Evolutionary conservation across 2,113 vertebrate genomes (phyloP).

Genomic region (chimpanzee (Pan troglodytes)): DNA sequence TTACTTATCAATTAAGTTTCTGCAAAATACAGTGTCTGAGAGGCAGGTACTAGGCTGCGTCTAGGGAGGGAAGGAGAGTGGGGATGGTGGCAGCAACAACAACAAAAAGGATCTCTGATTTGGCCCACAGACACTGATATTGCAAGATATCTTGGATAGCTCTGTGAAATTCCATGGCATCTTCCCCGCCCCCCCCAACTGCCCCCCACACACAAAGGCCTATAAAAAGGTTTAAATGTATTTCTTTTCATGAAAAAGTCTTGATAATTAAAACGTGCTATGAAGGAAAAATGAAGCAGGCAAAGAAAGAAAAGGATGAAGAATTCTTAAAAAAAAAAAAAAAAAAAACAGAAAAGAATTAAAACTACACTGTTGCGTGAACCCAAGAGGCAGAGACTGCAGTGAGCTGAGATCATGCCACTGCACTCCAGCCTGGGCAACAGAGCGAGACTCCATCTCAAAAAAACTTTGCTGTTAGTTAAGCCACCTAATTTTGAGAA

Average conservation of each 20-base stretch:
- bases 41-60: too few species aligned
- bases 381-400: too few species aligned
- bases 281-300: too few species aligned
- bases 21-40: background rate
- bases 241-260: slow-evolving; percentile 9
- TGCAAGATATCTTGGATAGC: background rate
- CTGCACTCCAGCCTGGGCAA: too few species aligned
- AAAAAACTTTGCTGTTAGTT: background rate
- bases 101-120: background rate
- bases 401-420: too few species aligned
- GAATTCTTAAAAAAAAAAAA: too few species aligned
- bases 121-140: background rate
- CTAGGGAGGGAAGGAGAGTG: too few species aligned
- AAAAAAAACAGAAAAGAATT: background rate
- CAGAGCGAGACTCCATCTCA: too few species aligned
- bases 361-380: background rate
- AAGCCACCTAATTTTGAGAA: background rate
- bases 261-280: background rate
- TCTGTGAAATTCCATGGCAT: slow-evolving; percentile 9
- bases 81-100: too few species aligned
- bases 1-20: background rate
- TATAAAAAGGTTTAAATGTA: background rate
- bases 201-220: background rate
- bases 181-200: background rate
- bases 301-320: too few species aligned